phyloP scores from a whole-genome alignment of 2,888 invertebrate genomes.

The Blastobasis adustella region DNA sequence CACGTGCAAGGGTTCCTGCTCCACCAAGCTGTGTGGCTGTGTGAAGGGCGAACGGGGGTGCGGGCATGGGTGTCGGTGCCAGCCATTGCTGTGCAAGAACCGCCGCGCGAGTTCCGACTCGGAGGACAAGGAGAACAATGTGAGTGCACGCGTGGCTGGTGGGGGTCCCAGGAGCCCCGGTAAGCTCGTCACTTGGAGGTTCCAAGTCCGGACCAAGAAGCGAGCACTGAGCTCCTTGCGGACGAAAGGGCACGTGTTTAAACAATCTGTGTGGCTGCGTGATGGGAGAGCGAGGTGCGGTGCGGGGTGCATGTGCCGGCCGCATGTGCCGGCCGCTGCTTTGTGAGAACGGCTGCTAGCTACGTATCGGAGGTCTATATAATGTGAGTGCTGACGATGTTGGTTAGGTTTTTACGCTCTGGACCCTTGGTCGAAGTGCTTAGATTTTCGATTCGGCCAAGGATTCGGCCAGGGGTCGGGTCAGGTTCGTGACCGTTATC shows the following conservation, averaged over 20 bases:
- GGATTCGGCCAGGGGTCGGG: too few species aligned
- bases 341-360: too few species aligned
- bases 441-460: too few species aligned
- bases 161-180: too few species aligned
- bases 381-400: too few species aligned
- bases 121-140: constrained; percentile 54
- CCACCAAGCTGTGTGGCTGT: constrained; percentile 75
- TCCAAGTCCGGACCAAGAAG: constrained; percentile 44
- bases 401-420: too few species aligned
- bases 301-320: too few species aligned
- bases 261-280: not conserved
- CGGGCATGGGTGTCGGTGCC: constrained; percentile 69
- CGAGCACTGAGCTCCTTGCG: constrained; percentile 3
- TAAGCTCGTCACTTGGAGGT: constrained; percentile 9
- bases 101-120: constrained; percentile 31
- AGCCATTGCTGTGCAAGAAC: constrained; percentile 54
- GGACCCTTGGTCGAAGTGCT: too few species aligned
- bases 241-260: constrained; percentile 19
- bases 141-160: constrained; percentile 23
- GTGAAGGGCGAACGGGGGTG: constrained; percentile 67
- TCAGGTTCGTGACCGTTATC: too few species aligned
- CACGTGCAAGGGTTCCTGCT: constrained; percentile 74
- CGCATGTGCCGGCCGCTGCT: too few species aligned
- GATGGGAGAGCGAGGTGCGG: not conserved
- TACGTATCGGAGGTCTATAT: too few species aligned